Evolutionary conservation across 2,113 vertebrate species (phyloP).

Genomic region (Trogon melanurus): DNA sequence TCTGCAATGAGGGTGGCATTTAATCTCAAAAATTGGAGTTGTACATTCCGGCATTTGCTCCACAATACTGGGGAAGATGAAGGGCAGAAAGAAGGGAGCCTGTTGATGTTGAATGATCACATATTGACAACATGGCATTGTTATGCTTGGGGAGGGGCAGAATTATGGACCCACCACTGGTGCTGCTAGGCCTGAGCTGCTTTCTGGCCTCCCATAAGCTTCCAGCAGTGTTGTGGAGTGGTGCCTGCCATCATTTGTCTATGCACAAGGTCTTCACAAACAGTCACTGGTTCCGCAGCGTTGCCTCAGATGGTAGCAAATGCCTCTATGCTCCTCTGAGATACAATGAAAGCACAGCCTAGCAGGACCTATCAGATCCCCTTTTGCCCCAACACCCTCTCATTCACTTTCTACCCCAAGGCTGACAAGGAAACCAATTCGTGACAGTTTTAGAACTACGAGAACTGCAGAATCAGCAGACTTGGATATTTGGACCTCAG

Average conservation of each 20-base stretch:
- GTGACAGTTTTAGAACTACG: not conserved
- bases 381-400: not conserved
- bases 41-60: not conserved
- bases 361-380: not conserved
- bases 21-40: conserved; percentile 10
- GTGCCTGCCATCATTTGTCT: not conserved
- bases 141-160: conserved; percentile 20
- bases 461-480: not conserved
- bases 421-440: not conserved
- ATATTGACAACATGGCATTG: conserved; percentile 50
- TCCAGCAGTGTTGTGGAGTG: not conserved
- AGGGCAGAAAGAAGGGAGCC: not conserved
- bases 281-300: not conserved
- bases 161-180: not conserved
- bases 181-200: not conserved
- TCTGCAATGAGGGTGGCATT: conserved; percentile 43
- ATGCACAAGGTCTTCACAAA: not conserved
- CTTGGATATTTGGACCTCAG: not conserved
- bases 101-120: conserved; percentile 46
- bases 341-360: not conserved
- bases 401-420: not conserved
- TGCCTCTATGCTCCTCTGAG: not conserved
- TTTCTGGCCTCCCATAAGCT: not conserved
- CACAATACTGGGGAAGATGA: conserved; percentile 32
- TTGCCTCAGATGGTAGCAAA: not conserved